A percentile compares a stretch with the other conserved stretches of the same genome.
Conservation (phyloP, 2,113 vertebrate genomes). For the Engraulis encrasicolus region DNA sequence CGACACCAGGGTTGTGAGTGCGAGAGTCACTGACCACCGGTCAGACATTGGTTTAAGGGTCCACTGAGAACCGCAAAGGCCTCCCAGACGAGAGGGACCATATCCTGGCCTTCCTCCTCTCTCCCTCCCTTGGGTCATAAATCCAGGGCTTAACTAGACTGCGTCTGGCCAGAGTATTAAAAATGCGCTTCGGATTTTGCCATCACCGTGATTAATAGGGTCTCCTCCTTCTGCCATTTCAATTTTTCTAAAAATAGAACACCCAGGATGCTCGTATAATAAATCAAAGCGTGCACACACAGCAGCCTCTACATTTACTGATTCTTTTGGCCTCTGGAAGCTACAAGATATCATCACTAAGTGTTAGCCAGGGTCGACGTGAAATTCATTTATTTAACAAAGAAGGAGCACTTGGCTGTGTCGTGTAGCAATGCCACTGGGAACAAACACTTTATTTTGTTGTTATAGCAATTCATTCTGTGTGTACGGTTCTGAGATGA, state of each 20-base stretch:
- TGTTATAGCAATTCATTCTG: not conserved
- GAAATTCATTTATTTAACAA: not conserved
- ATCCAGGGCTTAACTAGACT: not conserved
- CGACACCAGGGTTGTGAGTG: too few species aligned
- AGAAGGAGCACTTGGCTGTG: not conserved
- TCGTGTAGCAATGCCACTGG: not conserved
- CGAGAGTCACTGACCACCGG: not conserved
- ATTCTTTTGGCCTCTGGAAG: not conserved
- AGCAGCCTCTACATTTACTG: not conserved
- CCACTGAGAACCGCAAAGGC: not conserved
- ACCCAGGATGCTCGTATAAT: not conserved
- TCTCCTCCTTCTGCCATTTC: not conserved
- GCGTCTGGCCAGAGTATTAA: not conserved
- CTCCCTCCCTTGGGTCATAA: not conserved
- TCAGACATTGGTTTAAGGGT: not conserved
- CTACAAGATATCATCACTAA: not conserved
- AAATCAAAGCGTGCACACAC: not conserved
- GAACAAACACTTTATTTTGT: not conserved
- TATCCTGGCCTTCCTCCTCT: not conserved
- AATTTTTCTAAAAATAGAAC: constrained; percentile 13
- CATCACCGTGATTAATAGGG: constrained; percentile 13
- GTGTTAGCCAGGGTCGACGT: not conserved
- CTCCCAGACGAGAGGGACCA: not conserved
- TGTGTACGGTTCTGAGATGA: not conserved
- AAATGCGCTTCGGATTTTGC: not conserved